Evolutionary conservation across 2,797 vertebrate genomes (phyloP).

Genomic region (Siniperca obscura): DNA sequence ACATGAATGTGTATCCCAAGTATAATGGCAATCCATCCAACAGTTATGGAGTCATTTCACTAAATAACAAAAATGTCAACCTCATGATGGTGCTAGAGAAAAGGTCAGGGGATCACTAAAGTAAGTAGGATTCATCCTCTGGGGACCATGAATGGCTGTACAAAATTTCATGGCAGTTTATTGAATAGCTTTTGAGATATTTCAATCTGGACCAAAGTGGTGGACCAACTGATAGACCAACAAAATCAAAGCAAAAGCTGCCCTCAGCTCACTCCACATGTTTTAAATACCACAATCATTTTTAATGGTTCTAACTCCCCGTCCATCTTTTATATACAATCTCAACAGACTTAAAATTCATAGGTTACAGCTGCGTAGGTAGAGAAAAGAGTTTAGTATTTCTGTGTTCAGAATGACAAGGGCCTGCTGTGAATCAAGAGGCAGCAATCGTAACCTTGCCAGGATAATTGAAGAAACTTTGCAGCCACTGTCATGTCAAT

Average conservation of each 20-base stretch:
- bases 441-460: constrained; percentile 65
- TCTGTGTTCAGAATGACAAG: constrained; percentile 58
- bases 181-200: background rate
- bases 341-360: constrained; percentile 45
- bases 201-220: background rate
- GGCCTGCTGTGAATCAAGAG: constrained; percentile 58
- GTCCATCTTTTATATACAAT: constrained; percentile 32
- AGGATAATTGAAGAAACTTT: constrained; percentile 72
- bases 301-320: constrained; percentile 27
- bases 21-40: background rate
- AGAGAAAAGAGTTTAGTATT: constrained; percentile 46
- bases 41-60: background rate
- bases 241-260: constrained; percentile 11
- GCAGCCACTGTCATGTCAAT: constrained; percentile 63
- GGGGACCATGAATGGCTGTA: background rate
- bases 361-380: constrained; percentile 35
- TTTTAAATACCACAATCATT: constrained; percentile 45
- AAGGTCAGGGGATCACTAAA: background rate
- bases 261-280: constrained; percentile 5
- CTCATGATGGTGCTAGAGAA: background rate
- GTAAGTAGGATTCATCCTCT: constrained; percentile 1
- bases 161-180: background rate
- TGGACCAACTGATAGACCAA: background rate
- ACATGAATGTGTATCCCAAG: background rate
- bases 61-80: background rate